Percentiles rank a stretch among this genome's conserved stretches.
These are phyloP conservation scores for Drosophila bunnanda DNA, from an alignment of 2,888 invertebrate genomes.

Conservation along the genomic window DNA sequence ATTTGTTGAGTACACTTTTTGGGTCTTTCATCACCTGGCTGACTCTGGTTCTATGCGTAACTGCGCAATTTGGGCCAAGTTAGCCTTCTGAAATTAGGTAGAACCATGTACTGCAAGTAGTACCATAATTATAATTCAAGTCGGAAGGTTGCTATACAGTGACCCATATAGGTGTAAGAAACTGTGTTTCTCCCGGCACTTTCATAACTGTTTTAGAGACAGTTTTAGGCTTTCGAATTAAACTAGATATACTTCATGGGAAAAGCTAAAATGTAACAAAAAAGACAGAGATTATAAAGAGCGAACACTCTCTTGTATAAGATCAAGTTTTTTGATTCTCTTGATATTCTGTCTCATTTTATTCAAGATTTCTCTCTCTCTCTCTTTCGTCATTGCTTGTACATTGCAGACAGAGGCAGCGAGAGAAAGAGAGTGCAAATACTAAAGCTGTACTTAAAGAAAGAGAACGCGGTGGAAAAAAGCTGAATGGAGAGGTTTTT, in stretches of 20 bases:
- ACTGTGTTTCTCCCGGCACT: neutral
- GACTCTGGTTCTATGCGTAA: slow-evolving; percentile 19
- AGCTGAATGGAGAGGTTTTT: too few species aligned
- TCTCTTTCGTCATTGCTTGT: neutral
- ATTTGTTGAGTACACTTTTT: slow-evolving; percentile 22
- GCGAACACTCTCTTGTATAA: too few species aligned
- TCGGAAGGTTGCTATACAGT: neutral
- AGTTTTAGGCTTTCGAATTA: neutral
- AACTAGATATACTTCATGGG: neutral
- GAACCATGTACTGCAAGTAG: neutral
- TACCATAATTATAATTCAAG: neutral
- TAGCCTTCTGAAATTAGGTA: slow-evolving; percentile 11
- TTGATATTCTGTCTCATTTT: too few species aligned
- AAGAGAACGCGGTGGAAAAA: too few species aligned
- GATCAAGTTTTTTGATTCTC: too few species aligned
- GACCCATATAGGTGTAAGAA: neutral
- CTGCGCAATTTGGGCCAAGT: neutral
- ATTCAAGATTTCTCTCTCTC: too few species aligned
- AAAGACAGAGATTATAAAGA: too few species aligned
- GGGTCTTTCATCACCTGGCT: slow-evolving; percentile 6
- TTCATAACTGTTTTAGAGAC: neutral
- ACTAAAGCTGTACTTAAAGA: too few species aligned
- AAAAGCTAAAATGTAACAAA: too few species aligned
- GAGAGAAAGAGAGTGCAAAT: too few species aligned
- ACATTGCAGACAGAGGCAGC: too few species aligned